phyloP scores from a whole-genome alignment of 2,113 vertebrate genomes.

The Melierax canorus region DNA sequence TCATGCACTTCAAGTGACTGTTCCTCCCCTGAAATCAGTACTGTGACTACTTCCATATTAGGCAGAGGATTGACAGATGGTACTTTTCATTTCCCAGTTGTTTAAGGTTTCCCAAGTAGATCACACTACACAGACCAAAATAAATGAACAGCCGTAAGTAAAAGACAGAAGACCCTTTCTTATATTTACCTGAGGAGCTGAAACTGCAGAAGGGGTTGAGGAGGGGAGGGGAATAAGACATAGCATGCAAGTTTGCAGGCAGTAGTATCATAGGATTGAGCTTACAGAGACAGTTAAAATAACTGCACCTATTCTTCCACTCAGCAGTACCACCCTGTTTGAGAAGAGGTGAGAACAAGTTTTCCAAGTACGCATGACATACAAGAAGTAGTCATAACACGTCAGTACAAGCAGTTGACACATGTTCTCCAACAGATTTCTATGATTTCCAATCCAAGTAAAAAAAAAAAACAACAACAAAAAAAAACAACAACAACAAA shows the following conservation, averaged over 20 bases:
- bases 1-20: not conserved
- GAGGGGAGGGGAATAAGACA: not conserved
- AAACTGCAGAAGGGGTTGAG: not conserved
- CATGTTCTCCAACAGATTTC: not conserved
- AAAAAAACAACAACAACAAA: not conserved
- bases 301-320: not conserved
- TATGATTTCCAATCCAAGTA: not conserved
- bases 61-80: not conserved
- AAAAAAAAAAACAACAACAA: not conserved
- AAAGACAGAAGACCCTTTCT: not conserved
- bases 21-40: not conserved
- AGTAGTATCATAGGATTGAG: not conserved
- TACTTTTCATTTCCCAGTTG: not conserved
- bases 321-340: not conserved
- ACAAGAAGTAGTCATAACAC: not conserved
- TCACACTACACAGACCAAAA: not conserved
- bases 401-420: not conserved
- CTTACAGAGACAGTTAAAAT: not conserved
- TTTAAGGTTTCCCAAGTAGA: not conserved
- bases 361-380: not conserved
- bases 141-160: not conserved
- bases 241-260: not conserved
- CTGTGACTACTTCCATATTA: not conserved
- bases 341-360: conserved; percentile 26
- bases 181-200: not conserved